Conservation (phyloP, 2,797 vertebrate genomes). For the Varecia variegata region DNA sequence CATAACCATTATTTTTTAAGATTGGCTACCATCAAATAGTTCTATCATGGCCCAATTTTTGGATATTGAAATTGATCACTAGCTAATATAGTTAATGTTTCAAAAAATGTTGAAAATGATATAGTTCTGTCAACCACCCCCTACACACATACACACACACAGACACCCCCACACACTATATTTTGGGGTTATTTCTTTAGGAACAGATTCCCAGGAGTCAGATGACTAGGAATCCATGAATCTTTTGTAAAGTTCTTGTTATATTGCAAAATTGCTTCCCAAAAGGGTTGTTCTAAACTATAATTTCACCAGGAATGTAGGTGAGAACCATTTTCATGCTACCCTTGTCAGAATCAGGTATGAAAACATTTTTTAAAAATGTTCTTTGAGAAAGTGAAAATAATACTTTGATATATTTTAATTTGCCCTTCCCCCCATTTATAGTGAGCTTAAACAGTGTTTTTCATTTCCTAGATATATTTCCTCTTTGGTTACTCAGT, state of each 20-base stretch:
- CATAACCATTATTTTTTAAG: background rate
- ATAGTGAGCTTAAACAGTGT: background rate
- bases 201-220: background rate
- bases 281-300: background rate
- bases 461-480: background rate
- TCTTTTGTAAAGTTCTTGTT: conserved; percentile 13
- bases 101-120: background rate
- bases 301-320: background rate
- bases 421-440: background rate
- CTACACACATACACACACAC: no score
- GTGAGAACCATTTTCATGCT: background rate
- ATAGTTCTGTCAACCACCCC: background rate
- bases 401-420: background rate
- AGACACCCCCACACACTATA: background rate
- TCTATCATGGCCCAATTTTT: background rate
- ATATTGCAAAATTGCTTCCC: background rate
- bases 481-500: background rate
- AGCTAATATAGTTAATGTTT: background rate
- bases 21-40: background rate
- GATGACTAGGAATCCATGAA: background rate
- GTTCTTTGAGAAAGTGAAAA: conserved; percentile 6
- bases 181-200: conserved; percentile 22
- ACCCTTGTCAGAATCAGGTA: background rate
- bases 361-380: background rate
- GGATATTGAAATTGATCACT: background rate